These are phyloP conservation scores for Ciona savignyi DNA, from an alignment of 23 tunicate genomes.

Conservation along the genomic window DNA sequence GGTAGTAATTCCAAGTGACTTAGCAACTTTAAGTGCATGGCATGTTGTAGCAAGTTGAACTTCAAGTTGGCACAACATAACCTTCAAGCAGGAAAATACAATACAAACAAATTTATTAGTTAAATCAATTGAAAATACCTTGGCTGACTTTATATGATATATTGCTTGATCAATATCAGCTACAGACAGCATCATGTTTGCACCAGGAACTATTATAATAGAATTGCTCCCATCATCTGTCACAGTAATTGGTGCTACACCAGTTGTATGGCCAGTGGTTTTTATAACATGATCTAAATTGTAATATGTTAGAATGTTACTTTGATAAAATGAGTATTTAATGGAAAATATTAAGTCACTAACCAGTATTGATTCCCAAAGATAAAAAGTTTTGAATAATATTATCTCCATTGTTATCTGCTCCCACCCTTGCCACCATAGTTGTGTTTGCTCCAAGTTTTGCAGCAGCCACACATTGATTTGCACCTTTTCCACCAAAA, in stretches of 20 bases:
- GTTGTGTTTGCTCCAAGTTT: too few relatives aligned
- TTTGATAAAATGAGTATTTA: too few relatives aligned
- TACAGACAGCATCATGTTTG: slow-evolving; percentile 45
- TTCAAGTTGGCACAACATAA: slow-evolving; percentile 80
- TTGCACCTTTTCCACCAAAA: too few relatives aligned
- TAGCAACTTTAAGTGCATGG: slow-evolving; percentile 55
- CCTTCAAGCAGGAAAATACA: slow-evolving; percentile 2
- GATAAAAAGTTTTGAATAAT: too few relatives aligned
- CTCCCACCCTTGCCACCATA: too few relatives aligned
- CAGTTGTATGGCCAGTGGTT: slow-evolving; percentile 49
- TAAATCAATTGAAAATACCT: slow-evolving; percentile 6
- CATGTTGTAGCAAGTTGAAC: slow-evolving; percentile 26
- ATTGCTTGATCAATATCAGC: slow-evolving; percentile 29
- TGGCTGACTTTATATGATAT: slow-evolving; percentile 10
- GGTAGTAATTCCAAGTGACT: slow-evolving; percentile 23
- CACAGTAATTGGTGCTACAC: slow-evolving; percentile 80
- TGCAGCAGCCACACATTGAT: too few relatives aligned
- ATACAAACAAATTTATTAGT: not conserved
- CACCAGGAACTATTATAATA: slow-evolving; percentile 74
- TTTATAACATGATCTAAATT: slow-evolving; percentile 10
- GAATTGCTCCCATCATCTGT: slow-evolving; percentile 51
- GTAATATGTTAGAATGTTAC: too few relatives aligned
- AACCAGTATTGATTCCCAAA: too few relatives aligned
- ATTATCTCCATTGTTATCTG: too few relatives aligned
- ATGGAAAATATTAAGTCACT: too few relatives aligned